Percentiles rank a stretch among this genome's conserved stretches.
phyloP scores from a whole-genome alignment of 2,113 vertebrate genomes.

The Leptobrachium ailaonicum region DNA sequence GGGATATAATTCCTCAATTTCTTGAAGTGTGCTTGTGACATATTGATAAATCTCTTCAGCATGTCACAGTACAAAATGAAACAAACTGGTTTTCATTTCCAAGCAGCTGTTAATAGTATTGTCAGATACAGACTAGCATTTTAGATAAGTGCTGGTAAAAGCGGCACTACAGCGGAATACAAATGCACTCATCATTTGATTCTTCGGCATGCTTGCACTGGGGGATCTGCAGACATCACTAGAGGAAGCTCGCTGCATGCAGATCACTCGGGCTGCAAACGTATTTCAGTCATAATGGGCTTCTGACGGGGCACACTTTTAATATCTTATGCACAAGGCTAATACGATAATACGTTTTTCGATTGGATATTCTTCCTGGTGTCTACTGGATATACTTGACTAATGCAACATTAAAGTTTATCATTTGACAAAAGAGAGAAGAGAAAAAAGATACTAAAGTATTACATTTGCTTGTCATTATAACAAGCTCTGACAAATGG shows the following conservation, averaged over 20 bases:
- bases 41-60: constrained; percentile 48
- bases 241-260: background rate
- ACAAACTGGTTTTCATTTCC: constrained; percentile 59
- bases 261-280: background rate
- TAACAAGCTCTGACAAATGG: constrained; percentile 60
- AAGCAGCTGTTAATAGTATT: constrained; percentile 50
- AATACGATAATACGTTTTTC: constrained; percentile 27
- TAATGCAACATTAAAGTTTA: constrained; percentile 31
- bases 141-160: constrained; percentile 54
- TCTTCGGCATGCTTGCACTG: constrained; percentile 25
- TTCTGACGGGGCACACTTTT: background rate
- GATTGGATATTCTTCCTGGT: background rate
- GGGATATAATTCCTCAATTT: background rate
- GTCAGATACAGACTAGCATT: constrained; percentile 58
- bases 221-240: constrained; percentile 14
- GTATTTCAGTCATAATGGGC: background rate
- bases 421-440: constrained; percentile 46
- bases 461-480: constrained; percentile 57
- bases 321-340: background rate
- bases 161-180: constrained; percentile 58
- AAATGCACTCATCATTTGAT: constrained; percentile 56
- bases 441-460: constrained; percentile 56
- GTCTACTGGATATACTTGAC: background rate
- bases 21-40: constrained; percentile 14
- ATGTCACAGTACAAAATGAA: constrained; percentile 60